These are phyloP conservation scores for Mico argentatus DNA, from an alignment of 2,797 vertebrate species.

Conservation along the genomic window DNA sequence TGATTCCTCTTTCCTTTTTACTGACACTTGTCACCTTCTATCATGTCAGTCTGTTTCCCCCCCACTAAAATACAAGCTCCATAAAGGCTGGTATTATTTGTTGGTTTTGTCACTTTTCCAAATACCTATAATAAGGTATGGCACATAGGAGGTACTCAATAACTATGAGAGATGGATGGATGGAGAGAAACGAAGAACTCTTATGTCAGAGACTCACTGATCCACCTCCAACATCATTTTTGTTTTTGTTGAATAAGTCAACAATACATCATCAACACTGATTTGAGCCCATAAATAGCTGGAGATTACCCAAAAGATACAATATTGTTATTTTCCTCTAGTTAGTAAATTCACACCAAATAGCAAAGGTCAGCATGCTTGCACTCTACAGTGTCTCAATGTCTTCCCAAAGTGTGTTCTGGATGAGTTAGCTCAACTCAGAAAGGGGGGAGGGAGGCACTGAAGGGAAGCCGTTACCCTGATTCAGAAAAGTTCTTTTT, in stretches of 20 bases:
- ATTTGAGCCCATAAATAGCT: neutral
- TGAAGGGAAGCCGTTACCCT: neutral
- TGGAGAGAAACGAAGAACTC: neutral
- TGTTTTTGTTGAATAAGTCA: neutral
- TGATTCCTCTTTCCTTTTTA: neutral
- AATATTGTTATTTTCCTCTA: neutral
- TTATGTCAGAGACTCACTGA: neutral
- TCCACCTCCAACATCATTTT: neutral
- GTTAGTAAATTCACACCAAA: neutral
- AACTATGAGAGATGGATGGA: neutral
- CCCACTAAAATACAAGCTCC: neutral
- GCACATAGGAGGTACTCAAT: neutral
- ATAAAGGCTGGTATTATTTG: neutral
- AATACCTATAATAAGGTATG: neutral
- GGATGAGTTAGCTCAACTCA: neutral
- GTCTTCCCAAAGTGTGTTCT: neutral
- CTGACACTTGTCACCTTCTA: neutral
- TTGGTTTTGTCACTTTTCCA: neutral
- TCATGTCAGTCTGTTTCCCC: neutral
- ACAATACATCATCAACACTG: neutral
- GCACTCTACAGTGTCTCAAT: neutral
- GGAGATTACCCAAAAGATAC: neutral
- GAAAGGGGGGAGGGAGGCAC: neutral
- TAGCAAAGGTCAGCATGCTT: neutral
- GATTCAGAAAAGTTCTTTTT: neutral